phyloP scores from a whole-genome alignment of 2,888 invertebrate genomes.

The Pollenia labialis region DNA sequence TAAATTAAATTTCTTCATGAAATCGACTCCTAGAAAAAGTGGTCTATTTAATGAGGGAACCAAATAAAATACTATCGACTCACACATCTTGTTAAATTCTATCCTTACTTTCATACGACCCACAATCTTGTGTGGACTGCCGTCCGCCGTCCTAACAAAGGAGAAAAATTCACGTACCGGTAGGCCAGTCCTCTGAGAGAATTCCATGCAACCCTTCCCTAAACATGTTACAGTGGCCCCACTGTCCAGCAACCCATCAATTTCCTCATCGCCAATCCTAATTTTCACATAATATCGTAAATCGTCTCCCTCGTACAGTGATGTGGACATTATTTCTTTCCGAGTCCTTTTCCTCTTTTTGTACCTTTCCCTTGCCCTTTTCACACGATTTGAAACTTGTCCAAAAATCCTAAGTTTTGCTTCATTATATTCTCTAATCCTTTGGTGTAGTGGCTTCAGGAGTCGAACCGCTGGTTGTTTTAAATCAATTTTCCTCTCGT shows the following conservation, averaged over 20 bases:
- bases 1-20: background rate
- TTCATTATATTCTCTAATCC: background rate
- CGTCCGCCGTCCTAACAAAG: background rate
- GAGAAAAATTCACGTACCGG: background rate
- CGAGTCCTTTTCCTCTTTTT: background rate
- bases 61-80: background rate
- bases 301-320: constrained; percentile 6
- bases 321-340: background rate
- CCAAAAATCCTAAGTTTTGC: background rate
- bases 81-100: background rate
- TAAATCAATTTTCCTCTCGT: background rate
- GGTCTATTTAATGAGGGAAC: background rate
- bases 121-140: background rate
- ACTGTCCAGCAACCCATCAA: no score
- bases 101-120: background rate
- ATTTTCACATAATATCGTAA: background rate
- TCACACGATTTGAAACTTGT: background rate
- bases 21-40: no score
- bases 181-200: background rate
- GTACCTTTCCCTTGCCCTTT: background rate
- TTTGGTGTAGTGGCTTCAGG: background rate
- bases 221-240: no score
- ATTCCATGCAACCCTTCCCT: background rate
- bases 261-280: no score
- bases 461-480: background rate